phyloP scores from a whole-genome alignment of 2,113 vertebrate species.

The Chlorodrepanis virens region DNA sequence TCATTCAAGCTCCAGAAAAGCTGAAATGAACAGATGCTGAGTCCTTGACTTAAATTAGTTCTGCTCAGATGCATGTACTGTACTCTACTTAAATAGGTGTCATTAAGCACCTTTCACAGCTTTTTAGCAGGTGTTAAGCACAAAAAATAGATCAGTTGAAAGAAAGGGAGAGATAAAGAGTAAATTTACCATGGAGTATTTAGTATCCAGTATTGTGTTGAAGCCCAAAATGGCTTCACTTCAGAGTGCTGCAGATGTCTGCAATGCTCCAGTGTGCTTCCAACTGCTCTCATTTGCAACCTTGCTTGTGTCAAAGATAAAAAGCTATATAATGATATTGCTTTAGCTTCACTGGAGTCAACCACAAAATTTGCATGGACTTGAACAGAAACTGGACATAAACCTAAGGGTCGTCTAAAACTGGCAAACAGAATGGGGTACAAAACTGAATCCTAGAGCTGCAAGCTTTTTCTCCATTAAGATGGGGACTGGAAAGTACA shows the following conservation, averaged over 20 bases:
- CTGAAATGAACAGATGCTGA: conserved; percentile 37
- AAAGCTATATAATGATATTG: not conserved
- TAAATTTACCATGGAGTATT: not conserved
- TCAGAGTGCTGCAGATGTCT: not conserved
- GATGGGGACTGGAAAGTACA: not conserved
- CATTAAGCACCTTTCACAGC: conserved; percentile 58
- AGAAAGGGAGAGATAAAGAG: conserved; percentile 11
- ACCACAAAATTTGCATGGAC: not conserved
- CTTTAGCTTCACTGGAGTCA: not conserved
- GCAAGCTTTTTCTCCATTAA: not conserved
- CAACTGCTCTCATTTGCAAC: not conserved
- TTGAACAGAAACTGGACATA: not conserved
- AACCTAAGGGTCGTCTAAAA: not conserved
- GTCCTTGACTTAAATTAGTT: conserved; percentile 51
- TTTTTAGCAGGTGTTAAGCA: conserved; percentile 40
- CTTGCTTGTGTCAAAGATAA: not conserved
- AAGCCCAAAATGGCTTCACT: not conserved
- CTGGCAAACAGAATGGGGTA: not conserved
- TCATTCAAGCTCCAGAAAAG: not conserved
- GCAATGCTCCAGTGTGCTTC: not conserved
- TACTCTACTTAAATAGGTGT: conserved; percentile 34
- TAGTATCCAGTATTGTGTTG: not conserved
- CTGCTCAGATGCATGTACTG: conserved; percentile 48
- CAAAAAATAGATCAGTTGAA: conserved; percentile 18
- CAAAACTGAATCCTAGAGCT: not conserved